Evolutionary conservation across 2,797 vertebrate species (phyloP), one percentile per base, ranked within the genome.

Genomic region (Taeniopygia guttata): DNA sequence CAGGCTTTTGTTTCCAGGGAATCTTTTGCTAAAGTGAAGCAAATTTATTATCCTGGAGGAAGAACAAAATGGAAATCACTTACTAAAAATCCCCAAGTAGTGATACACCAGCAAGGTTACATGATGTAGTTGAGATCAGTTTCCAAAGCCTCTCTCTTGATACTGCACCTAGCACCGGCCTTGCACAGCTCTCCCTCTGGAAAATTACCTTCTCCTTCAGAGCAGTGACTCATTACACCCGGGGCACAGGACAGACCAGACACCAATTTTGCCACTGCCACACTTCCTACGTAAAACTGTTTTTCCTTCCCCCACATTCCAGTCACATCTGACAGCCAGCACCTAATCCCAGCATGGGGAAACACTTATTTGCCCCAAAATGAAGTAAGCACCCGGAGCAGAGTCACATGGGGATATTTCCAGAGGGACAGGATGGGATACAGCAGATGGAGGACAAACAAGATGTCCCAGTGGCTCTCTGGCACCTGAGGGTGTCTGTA

Each of bases 101-200:
- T 27, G 43, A 34, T 55, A 79, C 30, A 76, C 45, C 6, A 58
- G 23, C 1, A 9, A 63, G 30, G 21, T 51, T 48, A 32, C 25
- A 7, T 0, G 0, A 10, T 43, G 25, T n/a, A 8, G 16, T 13
- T 2, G 0, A 34, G 66, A 81, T 23, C 30, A 29, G 34, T 36
- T 42, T 54, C n/a, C 36, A 32, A 58, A 75, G 32, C 30, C 32
- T 26, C 6, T 48, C 23, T 59, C n/a, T 74, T 25, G 15, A 10
- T 60, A 4, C 16, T 43, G 3, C 21, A 46, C 3, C 34, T 83
- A 7, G 16, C 26, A 25, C 10, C 40, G 64, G 36, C 22, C 36
- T 87, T 64, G 38, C 54, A 11, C n/a, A 55, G 34, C 30, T 64
- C 5, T 77, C 11, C 42, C 74, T 73, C 59, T 32, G 32, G 43